Evolutionary conservation across 2,888 invertebrate species (phyloP).

Genomic region (Thymelicus lineola): DNA sequence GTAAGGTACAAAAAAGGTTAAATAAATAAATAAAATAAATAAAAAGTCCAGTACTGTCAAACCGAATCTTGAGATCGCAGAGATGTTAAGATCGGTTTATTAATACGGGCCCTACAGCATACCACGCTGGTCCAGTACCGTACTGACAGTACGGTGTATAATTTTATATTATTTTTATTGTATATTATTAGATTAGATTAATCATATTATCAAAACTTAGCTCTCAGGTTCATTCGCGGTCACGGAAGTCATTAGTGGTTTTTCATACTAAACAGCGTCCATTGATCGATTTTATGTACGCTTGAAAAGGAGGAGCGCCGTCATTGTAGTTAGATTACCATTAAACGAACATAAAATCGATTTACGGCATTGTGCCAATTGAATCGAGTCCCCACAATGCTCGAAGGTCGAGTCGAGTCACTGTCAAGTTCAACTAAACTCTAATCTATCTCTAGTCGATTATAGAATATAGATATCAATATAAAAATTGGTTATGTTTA

Average conservation of each 20-base stretch:
- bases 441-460: no score
- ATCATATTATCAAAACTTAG: slow-evolving; percentile 3
- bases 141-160: no score
- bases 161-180: no score
- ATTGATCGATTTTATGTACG: slow-evolving; percentile 58
- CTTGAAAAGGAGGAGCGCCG: slow-evolving; percentile 66
- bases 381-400: slow-evolving; percentile 63
- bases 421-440: slow-evolving; percentile 63
- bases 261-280: slow-evolving; percentile 52
- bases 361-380: slow-evolving; percentile 64
- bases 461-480: no score
- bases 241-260: slow-evolving; percentile 69
- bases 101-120: no score
- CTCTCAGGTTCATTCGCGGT: slow-evolving; percentile 48
- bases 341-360: slow-evolving; percentile 73
- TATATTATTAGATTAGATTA: background rate
- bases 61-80: no score
- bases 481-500: no score
- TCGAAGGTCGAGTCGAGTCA: slow-evolving; percentile 63
- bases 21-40: no score
- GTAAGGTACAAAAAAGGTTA: no score
- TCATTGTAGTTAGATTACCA: slow-evolving; percentile 68
- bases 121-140: no score
- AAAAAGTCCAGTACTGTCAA: no score
- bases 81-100: no score